phyloP scores from a whole-genome alignment of 2,113 vertebrate species.

The Xenotilapia leptura region DNA sequence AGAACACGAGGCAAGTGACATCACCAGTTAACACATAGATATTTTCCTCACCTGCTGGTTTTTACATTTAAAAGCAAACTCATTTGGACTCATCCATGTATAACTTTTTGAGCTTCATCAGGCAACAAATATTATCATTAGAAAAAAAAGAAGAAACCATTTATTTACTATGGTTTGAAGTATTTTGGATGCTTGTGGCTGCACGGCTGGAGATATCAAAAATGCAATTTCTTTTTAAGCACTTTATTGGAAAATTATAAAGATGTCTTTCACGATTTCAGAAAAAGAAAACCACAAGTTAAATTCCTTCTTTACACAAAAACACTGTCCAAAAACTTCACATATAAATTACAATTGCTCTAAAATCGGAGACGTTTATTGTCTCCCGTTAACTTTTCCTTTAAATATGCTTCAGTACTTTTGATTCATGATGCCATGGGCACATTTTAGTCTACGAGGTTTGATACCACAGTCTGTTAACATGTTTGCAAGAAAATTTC shows the following conservation, averaged over 20 bases:
- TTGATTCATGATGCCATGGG: background rate
- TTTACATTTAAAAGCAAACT: background rate
- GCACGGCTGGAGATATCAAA: background rate
- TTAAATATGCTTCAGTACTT: background rate
- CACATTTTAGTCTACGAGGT: background rate
- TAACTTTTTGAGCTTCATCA: background rate
- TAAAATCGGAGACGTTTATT: background rate
- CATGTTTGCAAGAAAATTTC: background rate
- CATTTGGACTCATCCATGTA: background rate
- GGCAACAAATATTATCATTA: background rate
- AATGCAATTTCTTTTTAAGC: background rate
- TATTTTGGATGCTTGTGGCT: background rate
- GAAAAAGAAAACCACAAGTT: background rate
- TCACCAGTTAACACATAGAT: constrained; percentile 2
- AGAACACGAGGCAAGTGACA: background rate
- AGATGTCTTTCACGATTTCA: background rate
- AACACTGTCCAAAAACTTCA: background rate
- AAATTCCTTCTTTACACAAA: background rate
- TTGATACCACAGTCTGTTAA: background rate
- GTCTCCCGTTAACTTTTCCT: background rate
- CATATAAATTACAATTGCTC: background rate
- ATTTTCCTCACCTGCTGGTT: background rate
- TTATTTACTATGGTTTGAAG: background rate
- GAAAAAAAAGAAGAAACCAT: too few species aligned
- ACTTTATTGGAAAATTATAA: background rate